Conservation (phyloP, 2,888 invertebrate species). For the Thecocarcelia acutangulata region DNA sequence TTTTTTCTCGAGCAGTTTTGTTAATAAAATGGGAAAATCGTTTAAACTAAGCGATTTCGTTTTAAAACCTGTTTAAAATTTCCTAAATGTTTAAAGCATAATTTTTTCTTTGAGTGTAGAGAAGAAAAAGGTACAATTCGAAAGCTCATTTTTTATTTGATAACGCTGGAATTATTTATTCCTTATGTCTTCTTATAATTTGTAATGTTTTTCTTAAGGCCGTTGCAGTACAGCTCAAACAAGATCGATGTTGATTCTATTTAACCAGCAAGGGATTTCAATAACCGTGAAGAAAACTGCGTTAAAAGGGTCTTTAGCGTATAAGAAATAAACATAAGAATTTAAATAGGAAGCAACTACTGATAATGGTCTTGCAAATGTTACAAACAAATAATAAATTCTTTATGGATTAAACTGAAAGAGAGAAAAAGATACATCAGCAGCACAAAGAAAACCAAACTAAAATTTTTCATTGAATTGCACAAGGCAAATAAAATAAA, state of each 20-base stretch:
- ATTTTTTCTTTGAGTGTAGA: neutral
- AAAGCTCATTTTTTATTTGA: slow-evolving; percentile 24
- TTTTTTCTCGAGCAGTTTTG: no score
- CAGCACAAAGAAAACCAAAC: no score
- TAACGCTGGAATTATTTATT: slow-evolving; percentile 56
- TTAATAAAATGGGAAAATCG: no score
- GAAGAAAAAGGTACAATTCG: slow-evolving; percentile 41
- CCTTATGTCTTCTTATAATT: slow-evolving; percentile 14
- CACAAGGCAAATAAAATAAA: no score
- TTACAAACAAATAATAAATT: slow-evolving; percentile 12
- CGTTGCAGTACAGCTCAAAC: neutral
- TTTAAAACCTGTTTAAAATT: no score
- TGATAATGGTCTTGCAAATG: slow-evolving; percentile 38
- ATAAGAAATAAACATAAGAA: slow-evolving; percentile 18
- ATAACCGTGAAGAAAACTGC: slow-evolving; percentile 8
- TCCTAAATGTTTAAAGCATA: no score
- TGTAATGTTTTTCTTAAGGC: slow-evolving; percentile 15
- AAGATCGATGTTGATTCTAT: slow-evolving; percentile 22
- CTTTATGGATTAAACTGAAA: neutral
- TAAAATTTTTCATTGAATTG: no score
- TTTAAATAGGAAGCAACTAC: slow-evolving; percentile 30
- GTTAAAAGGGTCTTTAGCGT: slow-evolving; percentile 39
- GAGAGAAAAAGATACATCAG: no score
- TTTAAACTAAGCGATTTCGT: no score
- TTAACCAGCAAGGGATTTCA: neutral